These are phyloP conservation scores for Ischnura elegans DNA, from an alignment of 2,888 invertebrate genomes.

Conservation along the genomic window DNA sequence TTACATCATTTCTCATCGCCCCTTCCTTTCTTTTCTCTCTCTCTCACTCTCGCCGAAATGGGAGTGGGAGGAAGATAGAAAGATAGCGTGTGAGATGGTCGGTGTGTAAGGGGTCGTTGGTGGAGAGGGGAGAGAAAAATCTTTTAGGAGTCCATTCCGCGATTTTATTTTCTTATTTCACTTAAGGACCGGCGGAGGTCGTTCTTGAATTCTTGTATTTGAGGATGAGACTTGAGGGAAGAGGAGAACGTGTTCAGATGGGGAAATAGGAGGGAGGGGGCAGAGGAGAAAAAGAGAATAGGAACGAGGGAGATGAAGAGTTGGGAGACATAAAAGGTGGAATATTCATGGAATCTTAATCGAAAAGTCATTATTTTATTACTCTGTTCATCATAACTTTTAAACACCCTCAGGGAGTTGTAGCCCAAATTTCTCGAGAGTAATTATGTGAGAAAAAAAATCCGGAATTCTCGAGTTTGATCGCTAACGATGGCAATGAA, in stretches of 20 bases:
- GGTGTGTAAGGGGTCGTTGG: neutral
- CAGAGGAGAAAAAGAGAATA: neutral
- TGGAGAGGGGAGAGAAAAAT: neutral
- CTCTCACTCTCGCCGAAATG: neutral
- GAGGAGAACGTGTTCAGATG: neutral
- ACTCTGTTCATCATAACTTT: neutral
- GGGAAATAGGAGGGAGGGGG: neutral
- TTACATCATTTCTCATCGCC: neutral
- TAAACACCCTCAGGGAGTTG: neutral
- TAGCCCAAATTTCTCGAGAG: neutral
- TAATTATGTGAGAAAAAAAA: neutral
- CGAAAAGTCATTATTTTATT: neutral
- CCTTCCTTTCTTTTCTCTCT: neutral
- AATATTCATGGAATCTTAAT: slow-evolving; percentile 20
- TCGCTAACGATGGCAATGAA: neutral
- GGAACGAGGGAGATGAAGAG: neutral
- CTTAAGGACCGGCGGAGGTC: neutral
- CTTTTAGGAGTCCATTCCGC: neutral
- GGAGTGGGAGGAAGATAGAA: neutral
- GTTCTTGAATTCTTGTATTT: neutral
- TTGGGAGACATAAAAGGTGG: neutral
- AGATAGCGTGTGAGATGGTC: too few relatives aligned
- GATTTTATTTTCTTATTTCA: slow-evolving; percentile 22
- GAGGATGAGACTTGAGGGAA: neutral
- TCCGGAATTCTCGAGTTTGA: neutral